Base-by-base conservation (phyloP, 2,888 invertebrate species). In the Clivina fossor region DNA sequence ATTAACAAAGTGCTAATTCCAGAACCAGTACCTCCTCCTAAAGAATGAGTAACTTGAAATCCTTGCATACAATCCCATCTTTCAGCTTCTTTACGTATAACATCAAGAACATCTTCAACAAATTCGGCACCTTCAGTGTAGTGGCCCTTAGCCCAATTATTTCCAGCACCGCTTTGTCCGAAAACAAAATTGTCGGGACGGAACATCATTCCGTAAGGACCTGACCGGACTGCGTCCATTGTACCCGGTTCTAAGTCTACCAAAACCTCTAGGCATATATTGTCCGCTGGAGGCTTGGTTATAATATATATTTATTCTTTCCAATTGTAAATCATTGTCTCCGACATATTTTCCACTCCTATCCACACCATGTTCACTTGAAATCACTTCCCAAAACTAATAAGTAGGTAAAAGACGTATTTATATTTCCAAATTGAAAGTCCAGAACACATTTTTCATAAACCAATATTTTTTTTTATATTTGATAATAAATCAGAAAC, bases 121-220 rank as follows among this genome's bases (percentile, higher is more conserved):
- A 82, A 79, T 78, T 82, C 90, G 57, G 80, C 90, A 18, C 90
- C 90, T 68, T 89, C 89, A 4, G 90, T 89, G 75, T 90, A 90
- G 68, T 90, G 88, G 2, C 90, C 90, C 68, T 84, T 84, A 1
- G 80, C 81, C 80, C 80, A 81, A 64, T 81, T 81, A 62, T 81
- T 81, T 78, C 85, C 85, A 8, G 82, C 82, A 8, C 82, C 82
- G 1, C 78, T 78, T 63, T 81, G 79, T 4, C 83, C 84, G 65
- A 85, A 86, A 53, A 87, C 82, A 67, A 85, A 87, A 74, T 88
- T 88, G 69, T 88, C 86, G 3, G 87, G 88, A 15, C 86, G 75
- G 70, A 86, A 87, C 56, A 87, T 80, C 66, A 85, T 85, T 30
- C 87, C 87, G 63, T 84, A 49, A 62, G 79, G 79, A 22, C 81